These are phyloP conservation scores for Scomber scombrus DNA, from an alignment of 2,113 vertebrate genomes.

Conservation along the genomic window DNA sequence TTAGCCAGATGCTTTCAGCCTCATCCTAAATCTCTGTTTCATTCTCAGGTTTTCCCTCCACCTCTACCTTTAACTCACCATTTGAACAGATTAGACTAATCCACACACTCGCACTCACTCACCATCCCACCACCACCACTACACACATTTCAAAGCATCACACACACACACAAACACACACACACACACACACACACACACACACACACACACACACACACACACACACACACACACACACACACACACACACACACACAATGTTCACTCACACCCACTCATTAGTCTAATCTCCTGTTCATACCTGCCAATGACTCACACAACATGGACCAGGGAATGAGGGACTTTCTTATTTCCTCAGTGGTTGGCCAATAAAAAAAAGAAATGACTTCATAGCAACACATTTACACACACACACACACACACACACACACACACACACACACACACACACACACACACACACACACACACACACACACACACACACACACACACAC, in stretches of 20 bases:
- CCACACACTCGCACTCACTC: conserved; percentile 4
- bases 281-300: conserved; percentile 64
- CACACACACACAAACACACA: conserved; percentile 8
- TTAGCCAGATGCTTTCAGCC: neutral
- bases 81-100: conserved; percentile 62
- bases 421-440: conserved; percentile 26
- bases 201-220: conserved; percentile 4
- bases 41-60: conserved; percentile 54
- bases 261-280: conserved; percentile 25
- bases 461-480: conserved; percentile 10
- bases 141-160: conserved; percentile 20
- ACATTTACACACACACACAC: conserved; percentile 24
- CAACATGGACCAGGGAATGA: conserved; percentile 69
- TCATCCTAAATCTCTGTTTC: conserved; percentile 35
- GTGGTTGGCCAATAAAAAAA: conserved; percentile 47
- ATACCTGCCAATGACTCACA: conserved; percentile 64
- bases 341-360: conserved; percentile 67
- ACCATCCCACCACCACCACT: neutral
- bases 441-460: conserved; percentile 17
- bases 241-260: neutral
- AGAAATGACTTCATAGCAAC: conserved; percentile 30
- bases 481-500: conserved; percentile 21
- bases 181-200: neutral
- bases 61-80: conserved; percentile 29
- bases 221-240: neutral